Percentiles rank a stretch among this genome's conserved stretches.
phyloP scores from a whole-genome alignment of 2,888 invertebrate genomes.

The Agrotis ipsilon region DNA sequence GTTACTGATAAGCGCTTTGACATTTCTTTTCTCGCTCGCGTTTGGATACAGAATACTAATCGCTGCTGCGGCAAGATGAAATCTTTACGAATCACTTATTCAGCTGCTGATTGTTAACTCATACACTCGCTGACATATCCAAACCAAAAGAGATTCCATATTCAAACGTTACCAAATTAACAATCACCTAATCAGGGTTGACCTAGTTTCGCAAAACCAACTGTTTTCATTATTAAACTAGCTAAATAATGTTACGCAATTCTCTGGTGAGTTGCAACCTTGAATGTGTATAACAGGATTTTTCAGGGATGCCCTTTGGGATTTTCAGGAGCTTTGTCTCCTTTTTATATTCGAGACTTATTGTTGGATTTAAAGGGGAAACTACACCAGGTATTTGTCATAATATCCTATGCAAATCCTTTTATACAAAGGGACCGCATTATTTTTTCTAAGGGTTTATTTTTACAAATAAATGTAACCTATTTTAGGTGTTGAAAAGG shows the following conservation, averaged over 20 bases:
- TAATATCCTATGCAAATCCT: slow-evolving; percentile 29
- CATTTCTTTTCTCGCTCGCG: neutral
- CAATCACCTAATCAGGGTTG: slow-evolving; percentile 51
- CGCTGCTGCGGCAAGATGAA: neutral
- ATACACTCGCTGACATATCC: neutral
- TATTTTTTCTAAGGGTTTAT: slow-evolving; percentile 6
- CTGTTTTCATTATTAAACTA: slow-evolving; percentile 60
- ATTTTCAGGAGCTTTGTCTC: slow-evolving; percentile 36
- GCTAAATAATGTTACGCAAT: slow-evolving; percentile 61
- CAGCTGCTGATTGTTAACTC: slow-evolving; percentile 13
- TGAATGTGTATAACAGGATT: slow-evolving; percentile 38
- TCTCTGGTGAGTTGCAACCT: slow-evolving; percentile 45
- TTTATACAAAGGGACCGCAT: neutral
- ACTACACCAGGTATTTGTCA: slow-evolving; percentile 37
- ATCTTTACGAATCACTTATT: neutral
- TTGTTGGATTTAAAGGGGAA: slow-evolving; percentile 37
- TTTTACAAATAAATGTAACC: neutral
- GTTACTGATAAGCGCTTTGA: slow-evolving; percentile 19
- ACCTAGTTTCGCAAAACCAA: slow-evolving; percentile 50
- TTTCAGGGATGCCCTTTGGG: slow-evolving; percentile 51
- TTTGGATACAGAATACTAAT: neutral
- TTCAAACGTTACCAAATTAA: slow-evolving; percentile 46
- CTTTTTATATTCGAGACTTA: slow-evolving; percentile 48
- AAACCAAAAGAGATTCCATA: slow-evolving; percentile 30
- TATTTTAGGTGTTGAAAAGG: slow-evolving; percentile 13